Evolutionary conservation across 1,140 invertebrate genomes (phyloP), one percentile per base, ranked within the genome.

Genomic region (Pseudomyrmex sp.): DNA sequence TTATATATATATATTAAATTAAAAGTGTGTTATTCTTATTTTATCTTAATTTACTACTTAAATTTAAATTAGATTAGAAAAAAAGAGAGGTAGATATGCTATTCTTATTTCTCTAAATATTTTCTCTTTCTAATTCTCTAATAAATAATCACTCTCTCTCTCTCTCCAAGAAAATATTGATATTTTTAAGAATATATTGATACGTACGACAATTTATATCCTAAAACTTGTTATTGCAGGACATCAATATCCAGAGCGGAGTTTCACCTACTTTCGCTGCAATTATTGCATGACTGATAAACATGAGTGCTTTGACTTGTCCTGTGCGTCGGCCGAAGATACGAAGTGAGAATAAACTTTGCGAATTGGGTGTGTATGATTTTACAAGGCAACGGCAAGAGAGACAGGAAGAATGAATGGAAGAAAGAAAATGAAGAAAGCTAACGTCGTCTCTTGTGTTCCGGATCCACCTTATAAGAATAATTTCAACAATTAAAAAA

Each of bases 381-480:
- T 70, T 9, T 7, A 23, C 23, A 44, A 62, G 20, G 10, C 20
- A 20, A 48, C 59, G 44, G 59, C 3, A 69, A 80, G 50, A 18
- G 56, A 61, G 50, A 9, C 13, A 62, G n/a, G 13, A 35, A 12
- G 48, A 56, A 46, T 56, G 23, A 48, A 52, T 54, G 63, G 15
- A 62, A 77, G 52, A 48, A 46, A 52, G 62, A 46, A 73, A 52
- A 61, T 56, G 50, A 74, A 48, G 46, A 54, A 46, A 82, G 44
- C 61, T 80, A 86, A 82, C 87, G 87, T 85, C 72, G 86, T 58
- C 80, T 88, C 88, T 90, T 83, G 82, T 85, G 26, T 35, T 75
- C 79, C 82, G 74, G 82, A 90, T 91, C 72, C 83, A 83, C 86
- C 85, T 90, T 73, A 83, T 89, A 89, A 88, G 89, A 87, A 87